phyloP scores from a whole-genome alignment of 2,888 invertebrate genomes.

The Cetonia aurata region DNA sequence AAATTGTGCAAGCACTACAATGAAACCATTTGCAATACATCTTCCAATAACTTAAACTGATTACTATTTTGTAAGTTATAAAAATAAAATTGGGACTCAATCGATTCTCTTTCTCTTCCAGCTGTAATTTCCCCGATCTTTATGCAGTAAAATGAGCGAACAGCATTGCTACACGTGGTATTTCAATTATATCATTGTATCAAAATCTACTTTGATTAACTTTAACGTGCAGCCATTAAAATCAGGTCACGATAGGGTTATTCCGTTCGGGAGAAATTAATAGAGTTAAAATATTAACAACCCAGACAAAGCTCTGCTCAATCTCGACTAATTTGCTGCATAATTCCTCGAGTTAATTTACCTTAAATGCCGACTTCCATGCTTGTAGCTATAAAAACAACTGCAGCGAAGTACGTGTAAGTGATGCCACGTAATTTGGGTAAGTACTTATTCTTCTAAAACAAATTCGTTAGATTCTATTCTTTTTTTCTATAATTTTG shows the following conservation, averaged over 20 bases:
- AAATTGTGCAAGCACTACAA: too few species aligned
- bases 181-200: slow-evolving; percentile 16
- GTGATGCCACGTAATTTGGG: background rate
- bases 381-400: slow-evolving; percentile 14
- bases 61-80: too few species aligned
- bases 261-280: slow-evolving; percentile 16
- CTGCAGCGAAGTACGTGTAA: slow-evolving; percentile 1
- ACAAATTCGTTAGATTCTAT: too few species aligned
- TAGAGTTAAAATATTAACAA: slow-evolving; percentile 20
- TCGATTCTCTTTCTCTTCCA: background rate
- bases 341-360: slow-evolving; percentile 21
- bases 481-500: too few species aligned
- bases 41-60: too few species aligned
- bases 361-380: slow-evolving; percentile 29
- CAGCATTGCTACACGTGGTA: slow-evolving; percentile 11
- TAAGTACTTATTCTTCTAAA: too few species aligned
- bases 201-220: slow-evolving; percentile 1
- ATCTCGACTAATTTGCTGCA: slow-evolving; percentile 32
- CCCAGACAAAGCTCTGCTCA: slow-evolving; percentile 18
- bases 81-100: background rate
- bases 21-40: too few species aligned
- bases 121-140: slow-evolving; percentile 11
- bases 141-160: slow-evolving; percentile 1
- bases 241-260: slow-evolving; percentile 22
- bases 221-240: slow-evolving; percentile 25